Conservation (phyloP, 2,888 invertebrate species). For the Hedya salicella region DNA sequence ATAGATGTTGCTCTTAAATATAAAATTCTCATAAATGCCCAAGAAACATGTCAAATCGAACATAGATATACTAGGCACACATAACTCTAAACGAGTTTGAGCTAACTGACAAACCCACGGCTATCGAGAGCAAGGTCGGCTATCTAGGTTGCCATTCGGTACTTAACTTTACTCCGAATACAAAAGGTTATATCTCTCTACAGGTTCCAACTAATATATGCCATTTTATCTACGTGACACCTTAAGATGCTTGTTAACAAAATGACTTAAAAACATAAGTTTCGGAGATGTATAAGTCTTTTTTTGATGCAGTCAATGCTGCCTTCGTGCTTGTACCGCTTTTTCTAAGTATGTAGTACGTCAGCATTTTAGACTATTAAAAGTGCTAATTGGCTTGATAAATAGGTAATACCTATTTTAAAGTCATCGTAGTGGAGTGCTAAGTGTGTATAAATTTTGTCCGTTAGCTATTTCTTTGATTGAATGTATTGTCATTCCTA, state of each 20-base stretch:
- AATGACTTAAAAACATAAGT: not conserved
- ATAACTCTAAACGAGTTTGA: constrained; percentile 14
- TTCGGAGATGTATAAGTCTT: not conserved
- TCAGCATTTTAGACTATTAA: constrained; percentile 16
- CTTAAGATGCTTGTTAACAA: not conserved
- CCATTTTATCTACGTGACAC: not conserved
- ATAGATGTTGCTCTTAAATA: no score
- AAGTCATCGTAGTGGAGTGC: not conserved
- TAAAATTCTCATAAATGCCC: no score
- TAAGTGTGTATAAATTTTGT: not conserved
- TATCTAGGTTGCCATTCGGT: constrained; percentile 54
- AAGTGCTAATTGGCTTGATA: not conserved
- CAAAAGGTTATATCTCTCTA: not conserved
- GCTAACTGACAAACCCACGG: constrained; percentile 42
- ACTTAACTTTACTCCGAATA: not conserved
- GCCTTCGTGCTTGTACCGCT: not conserved
- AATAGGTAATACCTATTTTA: constrained; percentile 1
- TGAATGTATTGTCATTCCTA: not conserved
- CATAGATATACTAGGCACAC: not conserved
- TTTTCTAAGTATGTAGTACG: not conserved
- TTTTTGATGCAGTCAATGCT: not conserved
- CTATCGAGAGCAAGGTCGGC: constrained; percentile 55
- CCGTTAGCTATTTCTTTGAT: not conserved
- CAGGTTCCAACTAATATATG: not conserved
- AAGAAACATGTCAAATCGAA: not conserved